Evolutionary conservation across 2,888 invertebrate genomes (phyloP), one percentile per base, ranked within the genome.

Genomic region (Spicauda simplicius): DNA sequence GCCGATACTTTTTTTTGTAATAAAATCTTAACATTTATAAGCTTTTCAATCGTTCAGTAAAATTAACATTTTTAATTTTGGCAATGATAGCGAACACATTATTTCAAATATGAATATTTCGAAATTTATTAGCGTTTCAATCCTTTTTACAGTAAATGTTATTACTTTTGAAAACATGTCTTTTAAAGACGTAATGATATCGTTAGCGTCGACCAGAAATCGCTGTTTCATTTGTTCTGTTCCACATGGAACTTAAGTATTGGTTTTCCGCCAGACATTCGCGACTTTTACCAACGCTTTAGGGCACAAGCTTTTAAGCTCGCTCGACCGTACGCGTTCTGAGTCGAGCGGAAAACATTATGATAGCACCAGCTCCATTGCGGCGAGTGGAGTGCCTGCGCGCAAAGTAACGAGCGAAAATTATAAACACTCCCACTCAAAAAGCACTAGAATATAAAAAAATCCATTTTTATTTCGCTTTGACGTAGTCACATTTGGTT

Each of bases 331-430:
- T 80, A 72, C 73, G 71, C 70, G 72, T 71, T 68, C 64, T 66
- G 75, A 77, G 76, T 73, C 72, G 70, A 77, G 76, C 77, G 73
- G 76, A 78, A 82, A 84, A 83, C 81, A 79, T 80, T 82, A 78
- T 82, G 80, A 82, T 81, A 81, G 74, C 76, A 77, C 78, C 79
- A 83, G 79, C 79, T 80, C 68, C 57, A 65, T 52, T 64, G 70
- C 73, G 68, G 33, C 58, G 64, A 62, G 70, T 69, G 64, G 64
- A 74, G 69, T 70, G 70, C 64, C 66, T 25, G 25, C 25, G 25
- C 25, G 72, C 72, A 57, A 69, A 71, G 71, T 73, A 73, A 77
- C 72, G 74, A 76, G 74, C 73, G 73, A 72, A 72, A 73, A 72
- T 71, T 74, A 73, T 63, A 61, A 68, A 68, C 62, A 62, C 62